phyloP scores from a whole-genome alignment of 2,113 vertebrate species.

The Cyanoliseus patagonus region DNA sequence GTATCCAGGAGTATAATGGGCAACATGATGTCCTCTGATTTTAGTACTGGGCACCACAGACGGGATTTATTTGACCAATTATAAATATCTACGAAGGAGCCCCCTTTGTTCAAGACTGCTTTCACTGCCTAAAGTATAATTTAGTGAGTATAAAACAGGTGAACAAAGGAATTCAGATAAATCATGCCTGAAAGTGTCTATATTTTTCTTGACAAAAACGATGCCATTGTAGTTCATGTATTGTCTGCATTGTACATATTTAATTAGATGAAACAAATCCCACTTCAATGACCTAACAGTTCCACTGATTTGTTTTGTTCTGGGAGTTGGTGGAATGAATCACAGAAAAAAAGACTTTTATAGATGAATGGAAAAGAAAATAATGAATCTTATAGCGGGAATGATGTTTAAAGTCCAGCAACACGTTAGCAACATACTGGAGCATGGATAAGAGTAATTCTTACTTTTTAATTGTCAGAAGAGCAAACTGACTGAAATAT shows the following conservation, averaged over 20 bases:
- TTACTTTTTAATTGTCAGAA: not conserved
- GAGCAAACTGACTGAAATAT: not conserved
- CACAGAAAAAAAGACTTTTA: not conserved
- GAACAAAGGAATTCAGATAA: not conserved
- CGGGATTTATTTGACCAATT: not conserved
- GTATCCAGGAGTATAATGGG: not conserved
- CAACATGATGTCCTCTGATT: not conserved
- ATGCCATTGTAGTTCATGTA: not conserved
- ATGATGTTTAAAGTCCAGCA: not conserved
- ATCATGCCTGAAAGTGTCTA: not conserved
- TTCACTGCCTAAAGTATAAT: not conserved
- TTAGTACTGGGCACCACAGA: not conserved
- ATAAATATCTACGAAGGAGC: not conserved
- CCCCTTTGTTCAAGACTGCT: not conserved
- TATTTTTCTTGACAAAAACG: not conserved
- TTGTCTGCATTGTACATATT: not conserved
- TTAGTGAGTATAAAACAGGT: not conserved
- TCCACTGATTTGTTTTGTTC: not conserved
- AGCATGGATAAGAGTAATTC: not conserved
- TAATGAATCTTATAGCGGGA: not conserved
- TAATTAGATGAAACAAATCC: not conserved
- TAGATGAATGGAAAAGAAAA: not conserved
- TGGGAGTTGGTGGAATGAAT: not conserved
- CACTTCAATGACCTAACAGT: not conserved
- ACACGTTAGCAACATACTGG: not conserved